These are phyloP conservation scores for Magallana nippona DNA, from an alignment of 2,888 invertebrate species.

Conservation along the genomic window DNA sequence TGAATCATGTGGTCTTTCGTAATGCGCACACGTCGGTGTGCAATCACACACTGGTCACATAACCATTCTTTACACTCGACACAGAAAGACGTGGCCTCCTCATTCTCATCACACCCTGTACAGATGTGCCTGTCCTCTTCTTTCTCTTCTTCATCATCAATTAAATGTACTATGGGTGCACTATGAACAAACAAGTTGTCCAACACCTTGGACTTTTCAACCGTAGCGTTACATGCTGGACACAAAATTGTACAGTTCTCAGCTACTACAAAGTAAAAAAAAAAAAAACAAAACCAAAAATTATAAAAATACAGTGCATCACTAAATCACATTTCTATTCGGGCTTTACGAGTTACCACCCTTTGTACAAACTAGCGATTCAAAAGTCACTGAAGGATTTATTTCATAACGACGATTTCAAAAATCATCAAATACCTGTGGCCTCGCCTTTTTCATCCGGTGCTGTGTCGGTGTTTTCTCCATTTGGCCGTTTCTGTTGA, in stretches of 20 bases:
- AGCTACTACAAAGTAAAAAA: neutral
- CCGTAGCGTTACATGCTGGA: conserved; percentile 47
- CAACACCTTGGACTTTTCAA: conserved; percentile 44
- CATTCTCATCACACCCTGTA: conserved; percentile 92
- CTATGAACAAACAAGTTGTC: conserved; percentile 47
- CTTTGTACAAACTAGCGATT: neutral
- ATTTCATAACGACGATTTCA: neutral
- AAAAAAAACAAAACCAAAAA: neutral
- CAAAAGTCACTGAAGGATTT: no score
- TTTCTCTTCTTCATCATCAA: conserved; percentile 48
- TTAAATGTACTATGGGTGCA: conserved; percentile 35
- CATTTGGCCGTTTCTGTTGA: conserved; percentile 46
- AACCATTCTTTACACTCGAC: conserved; percentile 94
- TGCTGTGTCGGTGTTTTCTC: conserved; percentile 42
- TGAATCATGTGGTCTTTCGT: conserved; percentile 78
- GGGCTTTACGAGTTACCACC: neutral
- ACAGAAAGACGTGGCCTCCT: conserved; percentile 90
- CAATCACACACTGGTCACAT: conserved; percentile 90
- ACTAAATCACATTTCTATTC: neutral
- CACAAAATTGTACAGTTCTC: conserved; percentile 44
- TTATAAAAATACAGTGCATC: neutral
- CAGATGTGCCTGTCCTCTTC: conserved; percentile 81
- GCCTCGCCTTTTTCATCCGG: conserved; percentile 37
- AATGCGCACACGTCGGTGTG: conserved; percentile 77
- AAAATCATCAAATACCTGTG: conserved; percentile 3